phyloP scores from a whole-genome alignment of 1,140 invertebrate species.

The Drosophila murphyi region DNA sequence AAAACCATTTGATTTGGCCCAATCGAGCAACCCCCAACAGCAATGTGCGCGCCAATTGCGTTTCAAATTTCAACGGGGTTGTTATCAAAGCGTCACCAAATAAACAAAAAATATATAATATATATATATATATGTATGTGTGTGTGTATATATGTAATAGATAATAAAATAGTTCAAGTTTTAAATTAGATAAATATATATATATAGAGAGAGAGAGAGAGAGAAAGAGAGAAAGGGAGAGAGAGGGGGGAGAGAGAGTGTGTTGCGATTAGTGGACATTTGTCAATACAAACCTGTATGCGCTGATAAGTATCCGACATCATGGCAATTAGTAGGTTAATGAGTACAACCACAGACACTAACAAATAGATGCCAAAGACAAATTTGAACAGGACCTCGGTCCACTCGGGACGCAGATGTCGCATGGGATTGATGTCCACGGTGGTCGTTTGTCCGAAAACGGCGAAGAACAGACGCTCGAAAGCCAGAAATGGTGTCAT shows the following conservation, averaged over 20 bases:
- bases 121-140: constrained; percentile 13
- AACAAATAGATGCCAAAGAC: constrained; percentile 98
- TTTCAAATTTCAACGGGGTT: constrained; percentile 41
- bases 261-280: constrained; percentile 65
- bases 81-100: constrained; percentile 29
- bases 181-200: not conserved
- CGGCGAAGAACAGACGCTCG: constrained; percentile 98
- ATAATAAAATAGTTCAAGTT: not conserved
- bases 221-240: constrained; percentile 45
- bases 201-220: constrained; percentile 1
- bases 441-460: constrained; percentile 98
- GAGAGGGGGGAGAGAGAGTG: constrained; percentile 54
- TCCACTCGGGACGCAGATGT: constrained; percentile 89
- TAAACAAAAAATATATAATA: constrained; percentile 13
- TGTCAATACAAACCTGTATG: constrained; percentile 90
- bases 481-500: constrained; percentile 95
- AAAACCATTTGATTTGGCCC: constrained; percentile 32
- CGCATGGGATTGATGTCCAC: constrained; percentile 91
- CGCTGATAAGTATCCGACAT: constrained; percentile 99
- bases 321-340: constrained; percentile 99
- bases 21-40: constrained; percentile 59
- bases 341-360: constrained; percentile 98
- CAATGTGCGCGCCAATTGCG: constrained; percentile 33
- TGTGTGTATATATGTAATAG: not conserved
- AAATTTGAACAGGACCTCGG: constrained; percentile 92